Conservation (phyloP, 1,140 invertebrate genomes). For the Drosophila suzukii region DNA sequence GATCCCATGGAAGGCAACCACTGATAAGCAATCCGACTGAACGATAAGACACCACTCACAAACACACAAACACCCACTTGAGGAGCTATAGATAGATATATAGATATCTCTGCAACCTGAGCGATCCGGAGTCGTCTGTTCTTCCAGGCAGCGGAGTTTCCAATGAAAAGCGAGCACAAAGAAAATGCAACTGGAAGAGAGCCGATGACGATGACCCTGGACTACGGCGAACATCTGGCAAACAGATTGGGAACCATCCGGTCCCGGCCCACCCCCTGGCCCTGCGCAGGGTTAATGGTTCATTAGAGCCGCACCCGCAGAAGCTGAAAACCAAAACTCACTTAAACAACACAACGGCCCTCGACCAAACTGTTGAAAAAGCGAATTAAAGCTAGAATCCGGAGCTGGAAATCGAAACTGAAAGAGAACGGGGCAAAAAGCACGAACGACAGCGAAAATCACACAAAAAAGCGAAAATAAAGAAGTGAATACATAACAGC, state of each 20-base stretch:
- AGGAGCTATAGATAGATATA: conserved; percentile 18
- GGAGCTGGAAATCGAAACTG: conserved; percentile 70
- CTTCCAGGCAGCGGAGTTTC: conserved; percentile 27
- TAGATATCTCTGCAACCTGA: conserved; percentile 10
- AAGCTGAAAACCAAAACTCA: conserved; percentile 47
- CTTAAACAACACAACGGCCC: conserved; percentile 57
- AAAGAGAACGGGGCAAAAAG: conserved; percentile 77
- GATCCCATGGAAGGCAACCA: conserved; percentile 49
- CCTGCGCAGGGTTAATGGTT: conserved; percentile 32
- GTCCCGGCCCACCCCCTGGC: conserved; percentile 10
- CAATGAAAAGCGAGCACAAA: conserved; percentile 40
- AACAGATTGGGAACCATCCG: conserved; percentile 46
- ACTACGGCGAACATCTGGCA: conserved; percentile 51
- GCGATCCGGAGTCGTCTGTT: conserved; percentile 23
- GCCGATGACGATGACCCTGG: conserved; percentile 52
- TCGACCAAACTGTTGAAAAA: conserved; percentile 71
- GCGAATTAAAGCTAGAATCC: conserved; percentile 76
- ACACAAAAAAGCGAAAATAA: conserved; percentile 62
- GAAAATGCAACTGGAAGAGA: conserved; percentile 38
- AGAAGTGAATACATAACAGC: conserved; percentile 64
- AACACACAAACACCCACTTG: conserved; percentile 3
- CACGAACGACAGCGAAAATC: conserved; percentile 76
- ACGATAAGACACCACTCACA: conserved; percentile 42
- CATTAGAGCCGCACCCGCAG: conserved; percentile 59
- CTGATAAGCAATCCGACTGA: conserved; percentile 58